A percentile compares a stretch with the other conserved stretches of the same genome.
These are phyloP conservation scores for Eupithecia vulgata DNA, from an alignment of 2,888 invertebrate genomes.

Conservation along the genomic window DNA sequence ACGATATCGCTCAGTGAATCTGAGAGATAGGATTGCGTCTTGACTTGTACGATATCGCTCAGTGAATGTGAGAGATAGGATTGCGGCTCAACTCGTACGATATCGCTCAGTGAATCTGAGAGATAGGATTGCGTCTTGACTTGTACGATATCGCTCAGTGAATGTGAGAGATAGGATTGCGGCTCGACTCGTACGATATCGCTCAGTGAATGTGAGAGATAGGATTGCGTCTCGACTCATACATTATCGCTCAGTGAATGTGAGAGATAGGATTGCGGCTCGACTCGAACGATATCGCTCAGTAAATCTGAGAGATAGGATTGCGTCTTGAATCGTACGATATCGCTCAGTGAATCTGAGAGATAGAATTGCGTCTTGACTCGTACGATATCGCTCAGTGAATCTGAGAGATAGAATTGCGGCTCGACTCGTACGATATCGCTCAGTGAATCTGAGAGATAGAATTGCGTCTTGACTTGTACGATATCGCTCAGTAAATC, in stretches of 20 bases:
- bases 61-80: too few species aligned
- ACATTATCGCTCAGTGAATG: neutral
- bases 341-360: neutral
- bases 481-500: neutral
- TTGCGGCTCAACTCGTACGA: neutral
- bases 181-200: neutral
- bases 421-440: neutral
- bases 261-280: too few species aligned
- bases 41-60: neutral
- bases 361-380: too few species aligned
- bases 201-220: conserved; percentile 7
- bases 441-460: conserved; percentile 5
- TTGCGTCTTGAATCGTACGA: neutral
- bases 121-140: too few species aligned
- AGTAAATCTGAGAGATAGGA: too few species aligned
- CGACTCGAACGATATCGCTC: neutral
- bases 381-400: conserved; percentile 1
- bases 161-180: too few species aligned
- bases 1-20: neutral
- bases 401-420: too few species aligned
- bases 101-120: neutral
- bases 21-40: too few species aligned
- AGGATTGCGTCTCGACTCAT: conserved; percentile 4
- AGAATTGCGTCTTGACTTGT: conserved; percentile 1
- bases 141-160: neutral